phyloP scores from a whole-genome alignment of 2,888 invertebrate species.

The Drosophila pseudotalamancana region DNA sequence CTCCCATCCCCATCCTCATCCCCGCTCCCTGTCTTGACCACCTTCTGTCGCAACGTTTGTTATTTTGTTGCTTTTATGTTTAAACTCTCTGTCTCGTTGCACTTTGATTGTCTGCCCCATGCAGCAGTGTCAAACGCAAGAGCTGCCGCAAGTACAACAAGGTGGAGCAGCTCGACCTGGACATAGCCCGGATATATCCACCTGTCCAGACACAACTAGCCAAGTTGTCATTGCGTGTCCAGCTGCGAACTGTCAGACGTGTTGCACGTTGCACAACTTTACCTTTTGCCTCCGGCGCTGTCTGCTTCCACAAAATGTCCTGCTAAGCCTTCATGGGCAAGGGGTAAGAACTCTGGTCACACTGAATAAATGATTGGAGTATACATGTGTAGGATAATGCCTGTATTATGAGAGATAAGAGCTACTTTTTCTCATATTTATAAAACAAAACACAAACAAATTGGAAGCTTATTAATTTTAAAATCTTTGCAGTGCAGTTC shows the following conservation, averaged over 20 bases:
- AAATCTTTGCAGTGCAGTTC: no score
- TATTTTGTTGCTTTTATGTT: conserved; percentile 55
- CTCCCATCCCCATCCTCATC: neutral
- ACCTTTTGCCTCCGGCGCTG: neutral
- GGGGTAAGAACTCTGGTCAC: neutral
- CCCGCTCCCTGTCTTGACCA: neutral
- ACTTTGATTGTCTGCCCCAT: conserved; percentile 61
- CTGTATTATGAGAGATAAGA: no score
- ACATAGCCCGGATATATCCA: conserved; percentile 3
- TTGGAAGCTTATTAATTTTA: no score
- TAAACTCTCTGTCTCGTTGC: conserved; percentile 56
- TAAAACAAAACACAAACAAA: no score
- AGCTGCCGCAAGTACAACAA: conserved; percentile 23
- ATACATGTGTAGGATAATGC: no score
- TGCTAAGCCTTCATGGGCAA: neutral
- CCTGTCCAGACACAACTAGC: conserved; percentile 17
- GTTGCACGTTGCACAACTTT: conserved; percentile 30
- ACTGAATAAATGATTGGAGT: no score
- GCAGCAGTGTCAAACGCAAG: conserved; percentile 65
- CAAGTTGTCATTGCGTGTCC: conserved; percentile 29
- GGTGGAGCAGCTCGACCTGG: no score
- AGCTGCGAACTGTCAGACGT: conserved; percentile 42
- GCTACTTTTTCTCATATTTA: no score
- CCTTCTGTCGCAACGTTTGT: conserved; percentile 28
- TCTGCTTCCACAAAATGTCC: neutral